Evolutionary conservation across 1,140 invertebrate genomes (phyloP), one percentile per base, ranked within the genome.

Genomic region (Neodiprion lecontei): DNA sequence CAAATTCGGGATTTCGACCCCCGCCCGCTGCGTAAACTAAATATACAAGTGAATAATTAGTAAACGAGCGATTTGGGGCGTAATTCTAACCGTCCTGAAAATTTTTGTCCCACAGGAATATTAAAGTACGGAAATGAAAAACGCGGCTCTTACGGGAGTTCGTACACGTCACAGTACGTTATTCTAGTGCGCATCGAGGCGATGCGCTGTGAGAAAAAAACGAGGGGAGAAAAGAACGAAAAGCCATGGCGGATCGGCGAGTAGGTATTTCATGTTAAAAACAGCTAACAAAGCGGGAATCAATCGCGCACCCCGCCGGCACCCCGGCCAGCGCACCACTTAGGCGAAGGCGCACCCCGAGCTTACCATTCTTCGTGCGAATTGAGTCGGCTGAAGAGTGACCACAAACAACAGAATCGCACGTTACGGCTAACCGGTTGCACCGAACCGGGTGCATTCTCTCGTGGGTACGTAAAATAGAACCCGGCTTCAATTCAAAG

Each of bases 341-440:
- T 69, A 17, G 11, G 67, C 23, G 40, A 23, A 69, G 40, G 67
- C 48, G 23, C 12, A 73, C 48, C 74, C 70, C 67, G 73, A 76
- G 70, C 77, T 61, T 53, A 67, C 17, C 40, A 78, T 83, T 83
- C 80, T 61, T 61, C n/a, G 53, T 61, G 53, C 11, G 53, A 61
- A 61, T 84, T 77, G 70, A 69, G 48, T 73, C 75, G 67, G 28
- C 76, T 84, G 70, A 82, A 86, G 82, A 87, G 83, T 87, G 86
- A 87, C 85, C 86, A 84, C 82, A 88, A 87, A 88, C 87, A 88
- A 88, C 80, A 75, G 83, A 80, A 78, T 83, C 84, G 83, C 77
- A 81, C 83, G 85, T 85, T 88, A 86, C 79, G 79, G 75, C 78
- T 79, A 78, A 81, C 78, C 82, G 83, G 80, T 70, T 72, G 66